Percentiles rank a stretch among this genome's conserved stretches.
These are phyloP conservation scores for Ascidia mentula DNA, from an alignment of 23 tunicate species.

Conservation along the genomic window DNA sequence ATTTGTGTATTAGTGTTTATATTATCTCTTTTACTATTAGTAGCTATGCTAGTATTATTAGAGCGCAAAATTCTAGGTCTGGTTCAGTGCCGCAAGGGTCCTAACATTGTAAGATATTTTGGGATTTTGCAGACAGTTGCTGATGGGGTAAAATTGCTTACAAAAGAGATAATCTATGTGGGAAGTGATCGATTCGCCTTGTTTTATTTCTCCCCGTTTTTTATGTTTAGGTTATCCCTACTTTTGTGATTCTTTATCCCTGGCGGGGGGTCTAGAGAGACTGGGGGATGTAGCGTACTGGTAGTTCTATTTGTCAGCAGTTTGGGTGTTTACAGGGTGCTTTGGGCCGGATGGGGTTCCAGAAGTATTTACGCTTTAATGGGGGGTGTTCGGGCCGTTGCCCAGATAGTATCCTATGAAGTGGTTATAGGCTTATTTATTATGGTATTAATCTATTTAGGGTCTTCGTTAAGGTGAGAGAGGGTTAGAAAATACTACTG, in stretches of 20 bases:
- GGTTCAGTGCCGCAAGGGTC: too few relatives aligned
- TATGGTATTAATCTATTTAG: not conserved
- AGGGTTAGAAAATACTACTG: not conserved
- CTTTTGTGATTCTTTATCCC: not conserved
- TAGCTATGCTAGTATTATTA: too few relatives aligned
- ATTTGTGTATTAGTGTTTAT: too few relatives aligned
- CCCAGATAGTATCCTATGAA: conserved; percentile 37
- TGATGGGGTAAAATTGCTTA: too few relatives aligned
- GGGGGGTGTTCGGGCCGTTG: conserved; percentile 17
- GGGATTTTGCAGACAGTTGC: too few relatives aligned
- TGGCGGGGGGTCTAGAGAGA: not conserved
- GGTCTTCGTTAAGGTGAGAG: not conserved
- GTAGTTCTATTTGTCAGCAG: not conserved
- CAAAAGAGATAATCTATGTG: too few relatives aligned
- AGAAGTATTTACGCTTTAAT: conserved; percentile 13
- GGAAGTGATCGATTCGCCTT: too few relatives aligned
- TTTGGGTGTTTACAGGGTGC: not conserved
- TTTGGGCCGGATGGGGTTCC: conserved; percentile 32
- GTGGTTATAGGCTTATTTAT: conserved; percentile 20
- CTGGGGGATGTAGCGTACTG: not conserved
- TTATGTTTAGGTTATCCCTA: too few relatives aligned
- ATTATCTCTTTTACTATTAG: too few relatives aligned
- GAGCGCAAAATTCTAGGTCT: too few relatives aligned
- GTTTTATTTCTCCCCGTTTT: too few relatives aligned
- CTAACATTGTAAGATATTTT: too few relatives aligned